phyloP scores from a whole-genome alignment of 2,113 vertebrate species.

The Calypte anna region DNA sequence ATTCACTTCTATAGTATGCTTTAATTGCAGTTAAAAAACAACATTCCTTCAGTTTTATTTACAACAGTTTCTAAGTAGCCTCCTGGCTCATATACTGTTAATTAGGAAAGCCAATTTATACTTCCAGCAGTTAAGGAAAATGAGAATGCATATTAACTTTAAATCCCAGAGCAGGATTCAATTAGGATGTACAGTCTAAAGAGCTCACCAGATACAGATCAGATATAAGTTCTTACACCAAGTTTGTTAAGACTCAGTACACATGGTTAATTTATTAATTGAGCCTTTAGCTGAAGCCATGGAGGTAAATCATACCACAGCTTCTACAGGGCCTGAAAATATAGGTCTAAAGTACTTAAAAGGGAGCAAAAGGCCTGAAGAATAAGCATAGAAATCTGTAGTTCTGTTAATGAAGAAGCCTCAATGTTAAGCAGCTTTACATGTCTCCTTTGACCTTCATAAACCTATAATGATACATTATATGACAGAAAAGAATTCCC shows the following conservation, averaged over 20 bases:
- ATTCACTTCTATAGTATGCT: not conserved
- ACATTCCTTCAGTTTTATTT: not conserved
- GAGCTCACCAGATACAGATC: not conserved
- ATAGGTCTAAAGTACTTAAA: not conserved
- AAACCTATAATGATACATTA: not conserved
- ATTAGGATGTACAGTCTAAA: not conserved
- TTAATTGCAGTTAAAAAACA: not conserved
- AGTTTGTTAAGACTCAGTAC: not conserved
- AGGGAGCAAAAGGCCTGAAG: not conserved
- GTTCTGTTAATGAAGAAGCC: not conserved
- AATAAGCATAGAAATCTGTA: not conserved
- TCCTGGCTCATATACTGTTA: not conserved
- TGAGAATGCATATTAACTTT: not conserved
- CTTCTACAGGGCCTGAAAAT: not conserved
- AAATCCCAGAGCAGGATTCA: not conserved
- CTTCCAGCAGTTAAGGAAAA: not conserved
- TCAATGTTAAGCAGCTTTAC: not conserved
- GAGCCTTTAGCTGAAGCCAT: not conserved
- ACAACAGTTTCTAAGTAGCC: not conserved
- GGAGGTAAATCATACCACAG: not conserved
- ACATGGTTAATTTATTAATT: not conserved
- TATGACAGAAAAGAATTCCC: not conserved
- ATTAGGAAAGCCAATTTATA: not conserved
- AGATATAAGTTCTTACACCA: fast-evolving
- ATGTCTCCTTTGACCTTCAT: not conserved